Evolutionary conservation across 2,888 invertebrate genomes (phyloP), one percentile per base, ranked within the genome.

Genomic region (Ptycholaimellus sp.): DNA sequence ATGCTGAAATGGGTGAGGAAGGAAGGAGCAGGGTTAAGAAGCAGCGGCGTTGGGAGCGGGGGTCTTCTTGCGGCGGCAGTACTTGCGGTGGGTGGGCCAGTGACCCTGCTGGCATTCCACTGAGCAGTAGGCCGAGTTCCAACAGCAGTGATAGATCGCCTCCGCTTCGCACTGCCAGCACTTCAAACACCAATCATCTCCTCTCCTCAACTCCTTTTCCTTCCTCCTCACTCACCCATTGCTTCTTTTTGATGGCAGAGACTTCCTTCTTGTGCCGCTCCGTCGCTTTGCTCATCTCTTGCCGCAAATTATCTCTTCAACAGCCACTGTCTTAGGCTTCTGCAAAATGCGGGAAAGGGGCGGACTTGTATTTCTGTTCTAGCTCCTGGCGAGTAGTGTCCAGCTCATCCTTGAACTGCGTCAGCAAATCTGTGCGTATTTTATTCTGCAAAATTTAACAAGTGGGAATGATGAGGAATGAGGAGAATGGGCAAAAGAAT

Each of bases 131-230:
- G 77, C 74, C 2, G 78, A 78, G 54, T 74, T 76, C 72, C 78
- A 78, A 55, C 80, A 80, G 54, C 79, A 80, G 56, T 78, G 75
- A 53, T 77, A 78, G 53, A 74, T 74, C 1, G 79, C 79, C 56
- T 77, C 76, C 41, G 72, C 67, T 49, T 76, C 73, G 54, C 80
- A 80, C 55, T 74, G 71, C 57, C 70, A 75, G 63, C 79, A 80
- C 79, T n/a, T n/a, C n/a, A n/a, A n/a, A n/a, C n/a, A n/a, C n/a
- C n/a, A n/a, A n/a, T n/a, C n/a, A n/a, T n/a, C n/a, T n/a, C n/a
- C n/a, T n/a, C n/a, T n/a, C n/a, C n/a, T n/a, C n/a, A n/a, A n/a
- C n/a, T n/a, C n/a, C n/a, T n/a, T n/a, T n/a, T n/a, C n/a, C n/a
- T n/a, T n/a, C n/a, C n/a, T n/a, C n/a, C n/a, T n/a, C 23, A 57